phyloP scores from a whole-genome alignment of 2,888 invertebrate genomes.

The Diplolepis rosae region DNA sequence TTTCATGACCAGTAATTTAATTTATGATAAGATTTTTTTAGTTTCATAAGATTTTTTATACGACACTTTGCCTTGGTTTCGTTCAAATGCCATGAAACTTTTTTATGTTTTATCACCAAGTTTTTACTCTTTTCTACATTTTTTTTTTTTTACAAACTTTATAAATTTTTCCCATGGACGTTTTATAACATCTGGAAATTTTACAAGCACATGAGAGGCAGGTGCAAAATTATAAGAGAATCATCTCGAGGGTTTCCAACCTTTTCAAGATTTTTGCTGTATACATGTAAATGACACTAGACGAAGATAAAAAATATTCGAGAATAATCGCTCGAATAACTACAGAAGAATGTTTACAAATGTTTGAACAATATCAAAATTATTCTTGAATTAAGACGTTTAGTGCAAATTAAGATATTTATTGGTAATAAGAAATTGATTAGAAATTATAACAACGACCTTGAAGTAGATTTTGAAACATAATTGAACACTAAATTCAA shows the following conservation, averaged over 20 bases:
- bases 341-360: constrained; percentile 4
- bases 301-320: constrained; percentile 6
- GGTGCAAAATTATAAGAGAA: constrained; percentile 12
- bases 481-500: not conserved
- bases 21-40: no score
- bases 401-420: no score
- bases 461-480: not conserved
- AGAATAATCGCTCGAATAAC: not conserved
- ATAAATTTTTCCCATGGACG: not conserved
- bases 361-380: not conserved
- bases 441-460: not conserved
- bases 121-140: not conserved
- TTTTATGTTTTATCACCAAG: no score
- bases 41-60: no score
- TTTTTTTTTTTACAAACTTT: constrained; percentile 1
- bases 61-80: no score
- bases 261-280: not conserved
- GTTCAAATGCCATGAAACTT: no score
- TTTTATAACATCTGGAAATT: not conserved
- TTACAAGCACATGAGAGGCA: not conserved
- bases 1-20: no score
- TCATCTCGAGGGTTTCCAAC: constrained; percentile 9
- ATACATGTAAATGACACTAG: constrained; percentile 29
- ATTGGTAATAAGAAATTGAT: no score
- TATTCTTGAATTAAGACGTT: no score